These are phyloP conservation scores for Crax fasciolata DNA, from an alignment of 2,797 vertebrate genomes.

Conservation along the genomic window DNA sequence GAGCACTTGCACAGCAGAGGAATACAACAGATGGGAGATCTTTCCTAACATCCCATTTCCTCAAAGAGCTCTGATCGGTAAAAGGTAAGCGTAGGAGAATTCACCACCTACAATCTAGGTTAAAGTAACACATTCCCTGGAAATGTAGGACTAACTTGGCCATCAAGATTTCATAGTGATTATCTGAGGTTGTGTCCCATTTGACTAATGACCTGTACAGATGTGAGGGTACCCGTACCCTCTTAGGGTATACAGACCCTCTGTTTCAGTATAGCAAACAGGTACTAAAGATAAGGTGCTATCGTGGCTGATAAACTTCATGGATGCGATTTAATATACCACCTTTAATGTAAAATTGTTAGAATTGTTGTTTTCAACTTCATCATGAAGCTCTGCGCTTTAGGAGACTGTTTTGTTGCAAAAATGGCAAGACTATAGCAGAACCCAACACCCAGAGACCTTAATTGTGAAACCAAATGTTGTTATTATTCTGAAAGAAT, in stretches of 20 bases:
- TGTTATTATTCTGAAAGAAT: background rate
- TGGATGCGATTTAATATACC: background rate
- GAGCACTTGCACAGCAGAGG: background rate
- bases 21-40: background rate
- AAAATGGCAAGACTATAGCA: background rate
- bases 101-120: background rate
- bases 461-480: background rate
- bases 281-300: background rate
- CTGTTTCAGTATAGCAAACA: background rate
- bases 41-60: background rate
- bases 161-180: background rate
- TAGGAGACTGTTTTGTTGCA: background rate
- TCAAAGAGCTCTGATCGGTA: background rate
- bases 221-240: background rate
- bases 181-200: background rate
- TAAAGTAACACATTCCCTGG: background rate
- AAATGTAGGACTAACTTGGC: background rate
- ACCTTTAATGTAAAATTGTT: background rate
- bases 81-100: background rate
- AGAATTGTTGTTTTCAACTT: background rate
- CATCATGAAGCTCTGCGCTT: background rate
- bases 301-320: rapidly evolving
- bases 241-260: background rate
- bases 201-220: background rate
- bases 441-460: background rate